Percentiles rank a stretch among this genome's conserved stretches.
phyloP scores from a whole-genome alignment of 2,113 vertebrate species.

The Phyllostomus hastatus region DNA sequence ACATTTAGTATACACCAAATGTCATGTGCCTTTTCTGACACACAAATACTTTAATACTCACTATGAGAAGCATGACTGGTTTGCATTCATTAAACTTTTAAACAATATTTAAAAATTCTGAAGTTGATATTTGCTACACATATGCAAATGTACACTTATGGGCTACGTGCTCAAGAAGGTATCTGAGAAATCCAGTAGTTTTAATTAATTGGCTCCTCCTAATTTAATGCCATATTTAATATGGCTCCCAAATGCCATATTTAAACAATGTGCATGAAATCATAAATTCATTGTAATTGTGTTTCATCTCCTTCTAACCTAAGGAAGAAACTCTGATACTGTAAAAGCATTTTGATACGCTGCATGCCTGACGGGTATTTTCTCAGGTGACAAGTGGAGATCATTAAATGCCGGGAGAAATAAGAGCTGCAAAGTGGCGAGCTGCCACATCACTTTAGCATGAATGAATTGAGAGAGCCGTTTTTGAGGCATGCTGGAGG shows the following conservation, averaged over 20 bases:
- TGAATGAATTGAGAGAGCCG: background rate
- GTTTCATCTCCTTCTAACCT: background rate
- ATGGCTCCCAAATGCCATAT: background rate
- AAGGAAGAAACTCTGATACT: background rate
- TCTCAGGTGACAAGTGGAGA: constrained; percentile 1
- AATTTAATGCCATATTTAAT: background rate
- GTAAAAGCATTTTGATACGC: constrained; percentile 39
- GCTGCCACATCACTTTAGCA: background rate
- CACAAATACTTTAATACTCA: background rate
- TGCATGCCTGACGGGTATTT: constrained; percentile 20
- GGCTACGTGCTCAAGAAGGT: background rate
- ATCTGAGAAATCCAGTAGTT: background rate
- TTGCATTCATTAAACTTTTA: background rate
- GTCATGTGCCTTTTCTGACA: background rate
- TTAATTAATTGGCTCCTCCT: background rate
- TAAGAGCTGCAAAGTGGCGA: background rate
- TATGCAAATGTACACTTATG: background rate
- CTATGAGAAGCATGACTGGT: background rate
- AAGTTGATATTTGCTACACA: background rate
- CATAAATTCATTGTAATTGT: constrained; percentile 43
- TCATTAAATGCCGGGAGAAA: background rate
- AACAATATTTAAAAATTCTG: background rate
- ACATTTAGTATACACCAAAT: too few relatives aligned
- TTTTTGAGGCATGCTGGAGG: background rate
- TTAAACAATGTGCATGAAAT: background rate